Evolutionary conservation across 2,113 vertebrate species (phyloP), one percentile per base, ranked within the genome.

Genomic region (Cyprinodon brontotheroides): DNA sequence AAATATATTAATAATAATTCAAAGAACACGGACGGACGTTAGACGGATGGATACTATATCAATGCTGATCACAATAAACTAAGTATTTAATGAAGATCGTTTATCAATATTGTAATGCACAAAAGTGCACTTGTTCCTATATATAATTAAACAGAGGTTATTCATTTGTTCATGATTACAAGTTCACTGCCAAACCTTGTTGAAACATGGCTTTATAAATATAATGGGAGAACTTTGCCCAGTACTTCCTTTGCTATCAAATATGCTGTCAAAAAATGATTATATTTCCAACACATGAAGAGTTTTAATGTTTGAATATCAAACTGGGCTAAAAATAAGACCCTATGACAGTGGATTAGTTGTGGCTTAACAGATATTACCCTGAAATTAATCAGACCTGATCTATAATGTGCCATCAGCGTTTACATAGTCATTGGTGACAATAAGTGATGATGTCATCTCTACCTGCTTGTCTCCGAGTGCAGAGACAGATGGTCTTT

Each of bases 401-500:
- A 68, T 68, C 4, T 50, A 50, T 50, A 38, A 57, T n/a, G 64
- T 37, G 41, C 38, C 14, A 17, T 47, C 7, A 57, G 3, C 0
- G 67, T 73, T 77, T 70, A 45, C 37, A 40, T 29, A 22, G 0
- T 61, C 72, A 50, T 65, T 0, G n/a, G 47, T 68, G 76, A 65
- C 41, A 50, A n/a, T 6, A 41, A 45, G 48, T 72, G 81, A 90
- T 88, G 75, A 83, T 86, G 82, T 81, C 22, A 63, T 87, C 77
- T 68, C 13, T 68, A 62, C 75, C 77, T 20, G 11, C 14, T 10
- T 4, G 65, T 39, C 73, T 65, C 64, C 71, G 41, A 39, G 61
- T 72, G 40, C 12, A 61, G 63, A 73, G 78, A 77, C 89, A 92
- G 90, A 89, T 89, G 90, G 87, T 61, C 43, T 82, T 77, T 88